Evolutionary conservation across 2,888 invertebrate species (phyloP).

Genomic region (Xestia xanthographa): DNA sequence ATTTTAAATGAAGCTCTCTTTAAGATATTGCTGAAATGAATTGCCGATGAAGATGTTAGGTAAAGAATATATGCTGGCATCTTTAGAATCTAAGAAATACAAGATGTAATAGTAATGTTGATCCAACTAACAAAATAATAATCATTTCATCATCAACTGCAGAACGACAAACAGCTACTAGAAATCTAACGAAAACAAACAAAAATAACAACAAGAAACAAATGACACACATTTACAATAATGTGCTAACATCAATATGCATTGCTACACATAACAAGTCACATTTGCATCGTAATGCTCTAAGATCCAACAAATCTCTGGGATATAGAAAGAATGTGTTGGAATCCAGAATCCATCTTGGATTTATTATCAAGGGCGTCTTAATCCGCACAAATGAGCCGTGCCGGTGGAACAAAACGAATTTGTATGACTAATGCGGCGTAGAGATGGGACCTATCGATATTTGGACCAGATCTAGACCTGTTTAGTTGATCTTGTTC

Average conservation of each 20-base stretch:
- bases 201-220: constrained; percentile 29
- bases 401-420: constrained; percentile 80
- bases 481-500: neutral
- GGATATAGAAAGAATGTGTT: constrained; percentile 64
- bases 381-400: constrained; percentile 80
- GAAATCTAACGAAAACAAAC: constrained; percentile 16
- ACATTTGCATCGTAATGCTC: constrained; percentile 56
- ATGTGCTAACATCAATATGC: constrained; percentile 46
- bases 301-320: constrained; percentile 61
- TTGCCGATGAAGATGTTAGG: neutral
- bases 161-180: constrained; percentile 6
- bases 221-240: constrained; percentile 43
- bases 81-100: neutral
- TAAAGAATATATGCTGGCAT: neutral
- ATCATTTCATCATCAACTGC: neutral
- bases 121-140: neutral
- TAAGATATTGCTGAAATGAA: constrained; percentile 10
- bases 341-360: constrained; percentile 61
- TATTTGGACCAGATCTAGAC: neutral
- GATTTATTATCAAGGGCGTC: constrained; percentile 67
- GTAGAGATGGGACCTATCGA: constrained; percentile 51
- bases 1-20: constrained; percentile 3
- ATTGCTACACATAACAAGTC: constrained; percentile 42
- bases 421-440: constrained; percentile 82
- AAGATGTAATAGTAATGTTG: neutral